Base-by-base conservation (phyloP, 2,113 vertebrate species). In the Cygnus atratus region DNA sequence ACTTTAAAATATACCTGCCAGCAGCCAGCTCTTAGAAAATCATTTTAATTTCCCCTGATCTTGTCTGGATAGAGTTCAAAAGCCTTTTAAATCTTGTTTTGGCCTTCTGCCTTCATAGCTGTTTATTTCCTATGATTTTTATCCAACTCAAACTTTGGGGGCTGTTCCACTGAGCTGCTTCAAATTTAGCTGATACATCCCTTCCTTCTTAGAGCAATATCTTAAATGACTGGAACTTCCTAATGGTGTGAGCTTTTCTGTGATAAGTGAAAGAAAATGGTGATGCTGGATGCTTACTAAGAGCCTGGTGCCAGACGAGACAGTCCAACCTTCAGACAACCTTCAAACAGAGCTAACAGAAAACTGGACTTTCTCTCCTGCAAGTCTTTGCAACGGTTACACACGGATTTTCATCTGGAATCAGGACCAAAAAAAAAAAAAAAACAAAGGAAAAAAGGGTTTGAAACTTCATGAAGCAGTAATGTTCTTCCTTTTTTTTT, bases 71-170 rank as follows among this genome's bases (percentile, higher is more conserved):
- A 76, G 73, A 92, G 62, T 94, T 97, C 90, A 96, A 93, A 86
- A 95, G 22, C 66, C 54, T 95, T 95, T 92, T 84, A 94, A 95
- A 93, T 96, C 86, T 89, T 92, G 31, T 79, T 94, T 92, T 95
- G 95, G 95, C 77, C n/a, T 96, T 82, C 54, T 93, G 88, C 95
- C 92, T 92, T 84, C 48, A 33, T 50, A 84, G 70, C 41, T 96
- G 70, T 95, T 97, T 96, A 91, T 95, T 94, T 94, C 25, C 50
- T 82, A 59, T 82, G 44, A 82, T 83, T 95, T 97, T 92, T 92
- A 91, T 94, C 77, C 90, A 91, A 28, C 41, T 94, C 62, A 92
- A 55, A 93, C 74, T 87, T 94, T 14, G 26, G 22, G n/a, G 46
- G 15, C 43, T 85, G 31, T 91, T 95, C 94, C 75, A 92, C 13